Conservation (phyloP, 2,113 vertebrate species). For the Platycercus adscitus region DNA sequence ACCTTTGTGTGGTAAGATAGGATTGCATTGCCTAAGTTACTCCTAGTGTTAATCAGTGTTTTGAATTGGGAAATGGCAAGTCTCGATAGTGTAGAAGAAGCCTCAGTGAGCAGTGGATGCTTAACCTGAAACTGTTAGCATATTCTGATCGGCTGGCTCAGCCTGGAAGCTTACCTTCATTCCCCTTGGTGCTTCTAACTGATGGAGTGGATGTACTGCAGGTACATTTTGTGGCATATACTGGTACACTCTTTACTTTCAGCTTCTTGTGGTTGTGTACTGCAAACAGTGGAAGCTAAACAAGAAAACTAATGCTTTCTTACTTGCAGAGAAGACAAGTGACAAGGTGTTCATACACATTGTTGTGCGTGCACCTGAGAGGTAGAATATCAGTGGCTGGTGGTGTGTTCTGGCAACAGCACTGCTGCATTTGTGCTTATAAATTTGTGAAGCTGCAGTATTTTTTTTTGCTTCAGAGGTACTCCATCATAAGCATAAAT, state of each 20-base stretch:
- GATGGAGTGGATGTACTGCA: too few species aligned
- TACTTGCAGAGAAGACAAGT: not conserved
- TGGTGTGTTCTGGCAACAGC: not conserved
- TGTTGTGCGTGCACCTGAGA: not conserved
- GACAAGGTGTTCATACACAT: not conserved
- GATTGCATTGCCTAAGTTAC: not conserved
- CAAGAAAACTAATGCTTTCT: not conserved
- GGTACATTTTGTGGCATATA: not conserved
- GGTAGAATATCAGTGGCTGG: not conserved
- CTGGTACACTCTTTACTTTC: not conserved
- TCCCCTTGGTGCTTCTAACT: not conserved
- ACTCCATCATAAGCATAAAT: not conserved
- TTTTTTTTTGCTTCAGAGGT: not conserved
- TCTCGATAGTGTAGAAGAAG: not conserved
- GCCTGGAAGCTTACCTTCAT: rapidly evolving
- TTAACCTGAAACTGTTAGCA: not conserved
- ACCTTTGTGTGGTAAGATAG: not conserved
- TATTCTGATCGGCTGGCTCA: not conserved
- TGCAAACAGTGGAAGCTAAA: not conserved
- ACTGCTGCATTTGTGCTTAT: not conserved
- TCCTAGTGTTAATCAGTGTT: not conserved
- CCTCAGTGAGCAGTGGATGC: not conserved
- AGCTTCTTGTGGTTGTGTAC: not conserved
- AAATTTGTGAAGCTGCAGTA: not conserved
- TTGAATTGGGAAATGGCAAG: not conserved